Evolutionary conservation across 2,113 vertebrate species (phyloP).

Genomic region (Macheiramphus alcinus): DNA sequence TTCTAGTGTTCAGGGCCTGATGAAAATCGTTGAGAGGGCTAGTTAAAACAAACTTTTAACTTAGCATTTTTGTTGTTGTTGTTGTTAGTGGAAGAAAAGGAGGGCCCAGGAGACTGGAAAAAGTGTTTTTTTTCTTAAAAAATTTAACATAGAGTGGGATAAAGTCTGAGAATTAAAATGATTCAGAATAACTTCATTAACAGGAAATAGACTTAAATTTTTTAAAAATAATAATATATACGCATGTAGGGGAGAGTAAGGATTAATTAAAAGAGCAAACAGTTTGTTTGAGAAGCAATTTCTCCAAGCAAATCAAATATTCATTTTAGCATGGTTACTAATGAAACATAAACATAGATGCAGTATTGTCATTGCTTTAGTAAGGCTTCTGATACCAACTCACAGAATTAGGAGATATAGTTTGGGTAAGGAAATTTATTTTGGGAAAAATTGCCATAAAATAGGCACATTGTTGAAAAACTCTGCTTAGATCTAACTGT

Average conservation of each 20-base stretch:
- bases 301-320: neutral
- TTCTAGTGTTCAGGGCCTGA: neutral
- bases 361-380: neutral
- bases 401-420: neutral
- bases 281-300: neutral
- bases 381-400: neutral
- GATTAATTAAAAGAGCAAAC: neutral
- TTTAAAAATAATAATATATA: neutral
- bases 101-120: neutral
- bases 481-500: neutral
- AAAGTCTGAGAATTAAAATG: neutral
- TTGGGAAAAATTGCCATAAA: neutral
- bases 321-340: neutral
- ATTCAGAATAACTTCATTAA: neutral
- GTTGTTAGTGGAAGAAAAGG: neutral
- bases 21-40: neutral
- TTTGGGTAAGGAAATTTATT: neutral
- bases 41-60: neutral
- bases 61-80: neutral
- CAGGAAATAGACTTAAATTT: neutral
- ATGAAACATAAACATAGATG: neutral
- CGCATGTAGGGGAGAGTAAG: neutral
- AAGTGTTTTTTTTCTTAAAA: neutral
- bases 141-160: neutral
- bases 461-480: neutral